phyloP scores from a whole-genome alignment of 2,888 invertebrate genomes.

The Chrysolina oricalcia region DNA sequence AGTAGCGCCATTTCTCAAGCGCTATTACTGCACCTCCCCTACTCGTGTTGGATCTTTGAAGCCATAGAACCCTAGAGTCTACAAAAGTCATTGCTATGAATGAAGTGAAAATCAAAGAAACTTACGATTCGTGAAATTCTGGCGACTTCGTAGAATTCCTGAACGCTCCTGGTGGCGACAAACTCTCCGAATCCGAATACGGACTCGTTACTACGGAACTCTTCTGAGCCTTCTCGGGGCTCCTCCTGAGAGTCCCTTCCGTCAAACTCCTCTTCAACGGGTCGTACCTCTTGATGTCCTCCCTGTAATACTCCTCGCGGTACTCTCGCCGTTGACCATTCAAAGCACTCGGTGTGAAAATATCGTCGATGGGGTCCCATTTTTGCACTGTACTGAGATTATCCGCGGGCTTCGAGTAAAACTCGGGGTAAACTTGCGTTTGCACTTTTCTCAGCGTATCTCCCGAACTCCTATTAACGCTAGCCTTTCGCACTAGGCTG shows the following conservation, averaged over 20 bases:
- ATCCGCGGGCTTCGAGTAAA: constrained; percentile 38
- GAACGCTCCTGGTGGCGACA: constrained; percentile 70
- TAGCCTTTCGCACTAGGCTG: constrained; percentile 86
- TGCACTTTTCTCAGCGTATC: constrained; percentile 70
- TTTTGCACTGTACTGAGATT: constrained; percentile 40
- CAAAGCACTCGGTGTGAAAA: constrained; percentile 69
- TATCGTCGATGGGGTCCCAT: constrained; percentile 70
- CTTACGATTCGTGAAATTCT: constrained; percentile 73
- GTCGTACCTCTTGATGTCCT: constrained; percentile 67
- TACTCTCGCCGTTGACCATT: constrained; percentile 68
- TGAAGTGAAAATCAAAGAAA: constrained; percentile 49
- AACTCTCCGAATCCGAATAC: constrained; percentile 70
- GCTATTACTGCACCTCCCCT: too few relatives aligned
- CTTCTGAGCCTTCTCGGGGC: constrained; percentile 64
- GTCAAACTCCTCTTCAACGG: constrained; percentile 70
- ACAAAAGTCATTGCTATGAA: neutral
- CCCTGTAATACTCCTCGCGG: constrained; percentile 69
- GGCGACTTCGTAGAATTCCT: constrained; percentile 69
- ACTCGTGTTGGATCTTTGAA: too few relatives aligned
- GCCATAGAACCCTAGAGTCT: too few relatives aligned
- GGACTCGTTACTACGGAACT: constrained; percentile 64
- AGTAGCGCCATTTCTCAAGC: too few relatives aligned
- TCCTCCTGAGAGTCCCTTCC: constrained; percentile 67
- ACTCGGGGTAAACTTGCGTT: constrained; percentile 67
- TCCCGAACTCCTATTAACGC: constrained; percentile 68